These are phyloP conservation scores for Misgurnus anguillicaudatus DNA, from an alignment of 2,113 vertebrate genomes.

Conservation along the genomic window DNA sequence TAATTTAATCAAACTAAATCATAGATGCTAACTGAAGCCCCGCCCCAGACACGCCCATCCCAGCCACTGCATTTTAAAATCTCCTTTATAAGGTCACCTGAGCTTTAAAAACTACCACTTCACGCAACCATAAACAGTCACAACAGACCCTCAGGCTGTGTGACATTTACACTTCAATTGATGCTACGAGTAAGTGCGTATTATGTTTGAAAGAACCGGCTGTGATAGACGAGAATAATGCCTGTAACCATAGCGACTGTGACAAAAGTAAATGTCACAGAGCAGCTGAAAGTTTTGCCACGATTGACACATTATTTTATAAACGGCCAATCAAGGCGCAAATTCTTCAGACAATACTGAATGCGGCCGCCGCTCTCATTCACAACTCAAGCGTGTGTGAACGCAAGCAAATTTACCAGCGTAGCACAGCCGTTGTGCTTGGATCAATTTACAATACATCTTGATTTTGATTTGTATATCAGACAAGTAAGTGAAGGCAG, in stretches of 20 bases:
- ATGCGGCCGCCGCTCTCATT: too few species aligned
- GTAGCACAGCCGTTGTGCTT: background rate
- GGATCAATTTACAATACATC: background rate
- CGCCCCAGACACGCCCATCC: background rate
- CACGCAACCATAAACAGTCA: background rate
- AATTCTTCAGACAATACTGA: too few species aligned
- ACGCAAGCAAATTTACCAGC: background rate
- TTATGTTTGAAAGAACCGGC: constrained; percentile 12
- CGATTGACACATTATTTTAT: too few species aligned
- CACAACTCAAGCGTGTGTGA: too few species aligned
- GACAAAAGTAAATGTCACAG: background rate
- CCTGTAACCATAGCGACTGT: background rate
- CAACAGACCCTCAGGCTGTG: constrained; percentile 17
- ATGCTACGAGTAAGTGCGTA: constrained; percentile 24
- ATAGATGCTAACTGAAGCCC: background rate
- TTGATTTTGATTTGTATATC: background rate
- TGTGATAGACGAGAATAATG: background rate
- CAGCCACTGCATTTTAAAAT: constrained; percentile 13
- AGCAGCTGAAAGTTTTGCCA: too few species aligned
- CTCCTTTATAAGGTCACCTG: constrained; percentile 17
- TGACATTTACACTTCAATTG: constrained; percentile 37
- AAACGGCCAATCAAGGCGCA: too few species aligned
- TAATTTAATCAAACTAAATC: constrained; percentile 5
- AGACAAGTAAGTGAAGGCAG: background rate
- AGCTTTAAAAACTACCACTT: constrained; percentile 26